Evolutionary conservation across 2,797 vertebrate species (phyloP), one percentile per base, ranked within the genome.

Genomic region (Trematomus bernacchii): DNA sequence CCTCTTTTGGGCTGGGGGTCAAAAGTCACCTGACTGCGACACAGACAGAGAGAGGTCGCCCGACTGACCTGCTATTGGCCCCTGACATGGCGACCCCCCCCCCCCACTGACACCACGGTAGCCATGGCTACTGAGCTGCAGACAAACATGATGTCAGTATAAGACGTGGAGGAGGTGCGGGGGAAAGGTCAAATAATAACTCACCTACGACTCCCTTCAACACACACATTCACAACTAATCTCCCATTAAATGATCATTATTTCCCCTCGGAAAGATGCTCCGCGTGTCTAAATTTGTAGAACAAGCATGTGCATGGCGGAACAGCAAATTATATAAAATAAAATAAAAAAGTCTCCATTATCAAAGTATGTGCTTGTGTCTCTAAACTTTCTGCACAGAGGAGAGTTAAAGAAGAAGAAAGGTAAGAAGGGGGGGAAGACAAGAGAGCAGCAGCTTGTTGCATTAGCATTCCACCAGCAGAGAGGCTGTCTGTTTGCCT

Each of bases 381-480:
- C 83, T 89, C 85, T 90, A 91, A 94, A 94, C 89, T 93, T 94
- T 90, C 79, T 81, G 80, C 83, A 83, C 84, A 72, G 81, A 89
- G 86, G 89, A 89, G 88, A 91, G 85, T 90, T 87, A 84, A 90
- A 89, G 87, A 87, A 85, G 88, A 91, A 89, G 85, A 90, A 91
- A 90, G 89, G 88, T 85, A 93, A 91, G 91, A 90, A 88, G 91
- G 91, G 89, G 85, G 89, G 85, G 82, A 84, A 91, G 90, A 93
- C 89, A 91, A 91, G 88, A 87, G 90, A 87, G 81, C 61, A 91
- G 92, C 91, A 89, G 93, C 92, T 93, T 92, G 92, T 93, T 91
- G 92, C 88, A 95, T 95, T 95, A 95, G 94, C 94, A 95, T 95
- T 96, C 94, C 84, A 82, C 66, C 87, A 89, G 94, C 93, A 90